Conservation (phyloP, 2,888 invertebrate species). For the Parnassius smintheus region DNA sequence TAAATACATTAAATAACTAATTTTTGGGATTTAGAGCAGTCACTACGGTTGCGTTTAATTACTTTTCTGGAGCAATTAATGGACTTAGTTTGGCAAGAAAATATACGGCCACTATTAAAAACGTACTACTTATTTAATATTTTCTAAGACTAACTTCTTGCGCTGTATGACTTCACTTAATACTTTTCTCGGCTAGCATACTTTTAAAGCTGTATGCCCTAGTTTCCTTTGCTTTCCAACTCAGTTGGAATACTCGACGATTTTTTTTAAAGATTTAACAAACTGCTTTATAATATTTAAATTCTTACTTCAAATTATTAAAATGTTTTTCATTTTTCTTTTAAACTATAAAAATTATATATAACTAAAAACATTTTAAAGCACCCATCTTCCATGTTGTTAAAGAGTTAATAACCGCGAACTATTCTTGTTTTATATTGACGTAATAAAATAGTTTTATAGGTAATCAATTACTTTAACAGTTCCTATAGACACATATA, state of each 20-base stretch:
- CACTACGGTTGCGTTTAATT: neutral
- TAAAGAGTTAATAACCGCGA: too few relatives aligned
- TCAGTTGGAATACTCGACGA: slow-evolving; percentile 5
- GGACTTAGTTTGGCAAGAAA: slow-evolving; percentile 5
- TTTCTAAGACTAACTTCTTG: slow-evolving; percentile 12
- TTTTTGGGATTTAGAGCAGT: too few relatives aligned
- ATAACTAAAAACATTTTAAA: too few relatives aligned
- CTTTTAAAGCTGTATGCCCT: slow-evolving; percentile 9
- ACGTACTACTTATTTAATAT: slow-evolving; percentile 10
- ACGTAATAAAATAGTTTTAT: too few relatives aligned
- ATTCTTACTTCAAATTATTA: too few relatives aligned
- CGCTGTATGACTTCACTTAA: slow-evolving; percentile 1
- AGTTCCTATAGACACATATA: too few relatives aligned
- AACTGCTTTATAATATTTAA: neutral
- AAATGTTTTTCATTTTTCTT: too few relatives aligned
- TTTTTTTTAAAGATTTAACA: slow-evolving; percentile 11
- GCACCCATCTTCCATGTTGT: too few relatives aligned
- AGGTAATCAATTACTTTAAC: too few relatives aligned
- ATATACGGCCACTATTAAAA: neutral
- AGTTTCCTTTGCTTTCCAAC: slow-evolving; percentile 18
- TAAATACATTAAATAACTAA: too few relatives aligned
- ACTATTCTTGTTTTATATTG: too few relatives aligned
- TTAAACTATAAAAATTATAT: too few relatives aligned
- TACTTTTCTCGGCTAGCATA: slow-evolving; percentile 10
- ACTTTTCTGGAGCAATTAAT: slow-evolving; percentile 8